Conservation (phyloP, 2,113 vertebrate species). For the Zosterops hypoxanthus region DNA sequence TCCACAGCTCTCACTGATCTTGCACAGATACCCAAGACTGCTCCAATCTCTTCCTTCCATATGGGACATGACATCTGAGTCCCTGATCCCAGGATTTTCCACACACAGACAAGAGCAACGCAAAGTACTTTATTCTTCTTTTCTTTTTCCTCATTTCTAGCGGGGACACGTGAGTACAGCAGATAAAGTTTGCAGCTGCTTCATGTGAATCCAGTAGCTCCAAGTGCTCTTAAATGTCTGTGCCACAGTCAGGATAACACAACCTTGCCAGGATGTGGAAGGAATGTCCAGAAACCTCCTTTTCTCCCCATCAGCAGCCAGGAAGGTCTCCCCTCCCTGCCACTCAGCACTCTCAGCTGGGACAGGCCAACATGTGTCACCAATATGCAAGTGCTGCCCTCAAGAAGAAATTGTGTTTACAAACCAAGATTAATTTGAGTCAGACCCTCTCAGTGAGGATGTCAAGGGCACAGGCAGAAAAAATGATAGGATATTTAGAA, state of each 20-base stretch:
- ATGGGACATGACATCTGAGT: fast-evolving
- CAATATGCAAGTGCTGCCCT: not conserved
- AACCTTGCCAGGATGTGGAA: not conserved
- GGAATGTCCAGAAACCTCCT: not conserved
- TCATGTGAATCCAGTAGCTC: not conserved
- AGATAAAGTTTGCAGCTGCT: not conserved
- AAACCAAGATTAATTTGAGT: not conserved
- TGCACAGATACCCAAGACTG: not conserved
- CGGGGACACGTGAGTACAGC: fast-evolving
- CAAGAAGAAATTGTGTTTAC: not conserved
- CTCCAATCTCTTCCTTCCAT: not conserved
- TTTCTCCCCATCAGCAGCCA: not conserved
- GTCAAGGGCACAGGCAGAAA: not conserved
- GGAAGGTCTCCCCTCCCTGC: not conserved
- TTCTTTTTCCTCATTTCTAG: not conserved
- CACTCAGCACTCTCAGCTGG: not conserved
- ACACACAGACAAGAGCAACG: not conserved
- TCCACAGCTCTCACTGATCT: not conserved
- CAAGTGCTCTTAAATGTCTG: not conserved
- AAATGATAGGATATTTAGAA: not conserved
- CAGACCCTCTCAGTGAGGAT: not conserved
- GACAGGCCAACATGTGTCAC: not conserved
- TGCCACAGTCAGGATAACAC: not conserved
- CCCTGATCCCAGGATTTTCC: not conserved
- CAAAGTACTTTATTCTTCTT: not conserved